Conservation (phyloP, 2,113 vertebrate genomes). For the Syngnathoides biaculeatus region DNA sequence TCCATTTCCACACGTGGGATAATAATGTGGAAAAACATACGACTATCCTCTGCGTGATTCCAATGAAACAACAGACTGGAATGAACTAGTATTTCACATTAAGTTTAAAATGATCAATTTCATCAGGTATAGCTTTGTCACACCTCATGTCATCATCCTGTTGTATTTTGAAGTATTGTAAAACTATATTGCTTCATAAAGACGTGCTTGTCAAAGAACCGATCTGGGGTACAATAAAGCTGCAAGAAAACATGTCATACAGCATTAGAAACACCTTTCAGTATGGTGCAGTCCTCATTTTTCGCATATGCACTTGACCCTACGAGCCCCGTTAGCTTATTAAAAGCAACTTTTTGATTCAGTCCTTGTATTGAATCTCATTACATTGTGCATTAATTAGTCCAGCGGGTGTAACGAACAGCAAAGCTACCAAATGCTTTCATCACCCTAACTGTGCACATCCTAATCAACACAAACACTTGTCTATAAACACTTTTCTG, state of each 20-base stretch:
- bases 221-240: background rate
- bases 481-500: constrained; percentile 12
- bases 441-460: constrained; percentile 9
- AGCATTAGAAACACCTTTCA: background rate
- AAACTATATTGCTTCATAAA: too few relatives aligned
- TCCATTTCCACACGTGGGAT: background rate
- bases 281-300: too few relatives aligned
- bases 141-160: too few relatives aligned
- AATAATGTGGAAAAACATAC: background rate
- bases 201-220: too few relatives aligned
- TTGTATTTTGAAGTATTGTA: too few relatives aligned
- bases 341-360: background rate
- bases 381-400: background rate
- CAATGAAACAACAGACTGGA: background rate
- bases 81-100: too few relatives aligned
- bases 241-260: too few relatives aligned
- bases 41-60: background rate
- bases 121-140: too few relatives aligned
- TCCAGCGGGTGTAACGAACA: background rate
- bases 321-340: too few relatives aligned
- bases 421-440: background rate
- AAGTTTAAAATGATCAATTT: too few relatives aligned
- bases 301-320: too few relatives aligned
- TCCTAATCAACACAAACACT: constrained; percentile 10
- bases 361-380: background rate